Percentiles rank a stretch among this genome's conserved stretches.
These are phyloP conservation scores for Dipodomys spectabilis DNA, from an alignment of 2,113 vertebrate genomes.

Conservation along the genomic window DNA sequence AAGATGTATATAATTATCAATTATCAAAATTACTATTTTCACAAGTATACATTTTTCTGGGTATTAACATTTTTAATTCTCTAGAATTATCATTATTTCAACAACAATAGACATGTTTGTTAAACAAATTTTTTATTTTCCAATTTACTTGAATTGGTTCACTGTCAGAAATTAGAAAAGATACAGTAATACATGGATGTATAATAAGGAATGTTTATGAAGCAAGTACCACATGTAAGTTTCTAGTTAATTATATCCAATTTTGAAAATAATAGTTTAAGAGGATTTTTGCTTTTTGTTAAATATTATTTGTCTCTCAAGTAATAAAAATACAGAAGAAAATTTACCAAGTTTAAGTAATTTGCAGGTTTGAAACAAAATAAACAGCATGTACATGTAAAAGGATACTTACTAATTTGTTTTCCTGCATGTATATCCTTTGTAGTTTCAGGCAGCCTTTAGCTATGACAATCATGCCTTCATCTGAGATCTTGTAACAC, in stretches of 20 bases:
- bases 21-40: neutral
- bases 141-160: neutral
- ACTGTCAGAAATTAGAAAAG: neutral
- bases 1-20: conserved; percentile 43
- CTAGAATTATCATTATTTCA: neutral
- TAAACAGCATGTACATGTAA: neutral
- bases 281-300: conserved; percentile 41
- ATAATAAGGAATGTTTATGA: conserved; percentile 31
- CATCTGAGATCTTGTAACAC: conserved; percentile 97
- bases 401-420: conserved; percentile 95
- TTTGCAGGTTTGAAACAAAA: conserved; percentile 37
- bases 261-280: conserved; percentile 53
- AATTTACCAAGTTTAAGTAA: conserved; percentile 28
- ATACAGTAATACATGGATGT: neutral
- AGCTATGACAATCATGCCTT: conserved; percentile 96
- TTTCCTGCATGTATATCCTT: conserved; percentile 99
- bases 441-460: conserved; percentile 95
- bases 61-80: conserved; percentile 41
- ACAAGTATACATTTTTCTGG: conserved; percentile 6
- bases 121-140: conserved; percentile 16
- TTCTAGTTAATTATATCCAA: neutral
- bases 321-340: conserved; percentile 29
- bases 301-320: conserved; percentile 1
- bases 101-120: neutral
- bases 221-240: neutral